Evolutionary conservation across 1,140 invertebrate species (phyloP).

Genomic region (Maconellicoccus hirsutus): DNA sequence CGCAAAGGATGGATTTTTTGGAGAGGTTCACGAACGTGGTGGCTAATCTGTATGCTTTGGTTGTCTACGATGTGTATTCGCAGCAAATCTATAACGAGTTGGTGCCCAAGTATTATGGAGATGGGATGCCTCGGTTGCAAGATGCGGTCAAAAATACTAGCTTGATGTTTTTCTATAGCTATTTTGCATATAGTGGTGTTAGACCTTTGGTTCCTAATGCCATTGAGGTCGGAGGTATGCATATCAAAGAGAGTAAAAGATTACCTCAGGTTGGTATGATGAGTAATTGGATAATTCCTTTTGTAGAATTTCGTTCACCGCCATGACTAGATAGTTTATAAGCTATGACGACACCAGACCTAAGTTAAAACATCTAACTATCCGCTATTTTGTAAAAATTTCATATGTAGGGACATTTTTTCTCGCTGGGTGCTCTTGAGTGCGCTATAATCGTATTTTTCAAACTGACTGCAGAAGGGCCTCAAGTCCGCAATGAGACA

Average conservation of each 20-base stretch:
- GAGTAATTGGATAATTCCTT: no score
- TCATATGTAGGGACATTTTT: no score
- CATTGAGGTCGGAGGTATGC: constrained; percentile 49
- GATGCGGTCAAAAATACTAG: constrained; percentile 31
- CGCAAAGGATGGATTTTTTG: background rate
- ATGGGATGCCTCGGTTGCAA: background rate
- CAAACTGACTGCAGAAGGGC: no score
- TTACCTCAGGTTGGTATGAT: background rate
- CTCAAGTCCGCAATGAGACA: no score
- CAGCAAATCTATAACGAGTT: background rate
- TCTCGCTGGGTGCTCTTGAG: no score
- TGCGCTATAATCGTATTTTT: no score
- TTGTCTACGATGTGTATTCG: background rate
- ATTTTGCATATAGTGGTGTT: constrained; percentile 40
- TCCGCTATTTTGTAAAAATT: no score
- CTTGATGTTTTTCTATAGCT: constrained; percentile 43
- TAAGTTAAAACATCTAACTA: no score
- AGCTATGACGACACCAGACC: no score
- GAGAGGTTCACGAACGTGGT: background rate
- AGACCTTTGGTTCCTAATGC: constrained; percentile 38
- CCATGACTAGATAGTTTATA: no score
- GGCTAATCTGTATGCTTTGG: background rate
- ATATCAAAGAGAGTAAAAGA: constrained; percentile 31
- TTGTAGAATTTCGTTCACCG: no score
- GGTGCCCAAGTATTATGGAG: background rate